Base-by-base conservation (phyloP, 2,113 vertebrate species). In the Brachyhypopomus gauderio region DNA sequence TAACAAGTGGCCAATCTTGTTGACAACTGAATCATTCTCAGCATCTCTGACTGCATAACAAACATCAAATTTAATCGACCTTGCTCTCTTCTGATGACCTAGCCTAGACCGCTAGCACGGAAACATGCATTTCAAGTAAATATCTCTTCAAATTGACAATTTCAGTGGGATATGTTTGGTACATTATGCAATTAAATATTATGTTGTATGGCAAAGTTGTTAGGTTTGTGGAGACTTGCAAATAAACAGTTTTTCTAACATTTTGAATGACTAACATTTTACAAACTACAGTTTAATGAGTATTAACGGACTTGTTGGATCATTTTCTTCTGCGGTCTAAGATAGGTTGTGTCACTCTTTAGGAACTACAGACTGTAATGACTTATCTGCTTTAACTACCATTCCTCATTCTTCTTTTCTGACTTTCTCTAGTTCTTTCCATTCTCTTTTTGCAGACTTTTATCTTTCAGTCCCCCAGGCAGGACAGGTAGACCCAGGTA, bases 391-490 rank as follows among this genome's bases (percentile, higher is more conserved):
- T 95, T 95, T 92, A 87, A 79, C 95, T 95, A 89, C 93, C 93
- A 95, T 95, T 95, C 94, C 93, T 95, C 95, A 92, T 94, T 96
- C 95, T 90, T 95, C 94, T 87, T 89, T 95, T 94, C 94, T 98
- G 96, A 98, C 96, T 95, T 95, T 97, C 94, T 97, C 95, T 95
- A 97, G 97, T 95, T 96, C 95, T 97, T 96, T 97, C 94, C 97
- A 92, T 98, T 98, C 95, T 99, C 96, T 98, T 94, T 97, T 92
- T 98, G 90, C 97, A 99, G 98, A 98, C 94, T 91, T 99, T 99
- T 99, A 97, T 98, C 98, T 98, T 98, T 99, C 98, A 99, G 94
- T 99, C 96, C 96, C 96, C 98, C 96, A 98, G 98, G 94, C 98
- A 98, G 96, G 98, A 98, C 96, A 98, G 98, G 97, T 99, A 99